phyloP scores from a whole-genome alignment of 2,113 vertebrate species.

The Cnemophilus loriae region DNA sequence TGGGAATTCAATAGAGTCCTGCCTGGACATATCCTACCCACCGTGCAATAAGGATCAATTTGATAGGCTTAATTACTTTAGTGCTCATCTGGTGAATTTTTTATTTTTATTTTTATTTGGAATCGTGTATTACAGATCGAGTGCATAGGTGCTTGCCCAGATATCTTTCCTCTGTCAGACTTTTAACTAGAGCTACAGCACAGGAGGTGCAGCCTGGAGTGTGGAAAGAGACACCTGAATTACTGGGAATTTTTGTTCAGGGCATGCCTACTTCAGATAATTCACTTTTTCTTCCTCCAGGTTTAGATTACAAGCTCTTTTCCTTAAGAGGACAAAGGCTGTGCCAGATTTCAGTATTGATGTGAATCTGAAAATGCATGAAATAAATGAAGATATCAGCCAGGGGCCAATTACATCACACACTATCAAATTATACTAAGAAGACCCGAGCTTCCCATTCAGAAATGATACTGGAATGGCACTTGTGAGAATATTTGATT shows the following conservation, averaged over 20 bases:
- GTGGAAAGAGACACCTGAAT: accelerated
- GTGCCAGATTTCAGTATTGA: not conserved
- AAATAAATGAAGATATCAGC: constrained; percentile 8
- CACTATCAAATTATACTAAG: not conserved
- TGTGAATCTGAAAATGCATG: not conserved
- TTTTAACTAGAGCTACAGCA: not conserved
- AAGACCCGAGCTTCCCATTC: not conserved
- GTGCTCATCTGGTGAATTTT: not conserved
- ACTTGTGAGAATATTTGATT: not conserved
- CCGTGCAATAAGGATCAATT: not conserved
- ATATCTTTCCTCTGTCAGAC: not conserved
- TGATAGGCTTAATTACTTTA: constrained; percentile 1
- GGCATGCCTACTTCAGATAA: not conserved
- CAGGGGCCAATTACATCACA: not conserved
- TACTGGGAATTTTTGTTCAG: not conserved
- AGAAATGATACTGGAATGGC: not conserved
- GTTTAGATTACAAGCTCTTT: not conserved
- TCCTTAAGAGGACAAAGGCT: not conserved
- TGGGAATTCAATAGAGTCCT: not conserved
- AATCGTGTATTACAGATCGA: not conserved
- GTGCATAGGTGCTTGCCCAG: not conserved
- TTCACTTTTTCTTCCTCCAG: not conserved
- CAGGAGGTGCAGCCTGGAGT: not conserved
- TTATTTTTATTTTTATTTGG: not conserved
- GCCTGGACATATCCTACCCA: not conserved